Conservation (phyloP, 1,140 invertebrate species). For the Apis florea region DNA sequence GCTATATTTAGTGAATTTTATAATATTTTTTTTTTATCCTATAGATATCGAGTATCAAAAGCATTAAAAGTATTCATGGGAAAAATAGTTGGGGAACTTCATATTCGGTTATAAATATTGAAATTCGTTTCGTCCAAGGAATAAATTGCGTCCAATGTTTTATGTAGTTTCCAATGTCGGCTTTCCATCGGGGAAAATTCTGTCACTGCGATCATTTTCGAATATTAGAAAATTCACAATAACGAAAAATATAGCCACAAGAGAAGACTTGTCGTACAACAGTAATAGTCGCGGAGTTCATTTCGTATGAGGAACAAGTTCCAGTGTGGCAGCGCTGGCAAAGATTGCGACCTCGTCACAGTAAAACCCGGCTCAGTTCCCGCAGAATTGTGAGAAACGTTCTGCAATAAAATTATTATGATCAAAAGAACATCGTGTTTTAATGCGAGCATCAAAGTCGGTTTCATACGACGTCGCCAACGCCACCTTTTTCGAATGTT, state of each 20-base stretch:
- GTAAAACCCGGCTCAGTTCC: slow-evolving; percentile 17
- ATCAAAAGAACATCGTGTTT: slow-evolving; percentile 10
- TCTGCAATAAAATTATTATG: slow-evolving; percentile 27
- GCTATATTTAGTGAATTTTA: not conserved
- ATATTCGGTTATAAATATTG: not conserved
- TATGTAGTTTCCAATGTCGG: not conserved
- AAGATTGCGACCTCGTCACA: slow-evolving; percentile 13
- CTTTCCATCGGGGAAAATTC: not conserved
- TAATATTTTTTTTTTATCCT: not conserved
- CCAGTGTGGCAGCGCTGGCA: not conserved
- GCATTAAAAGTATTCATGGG: not conserved
- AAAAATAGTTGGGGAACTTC: not conserved
- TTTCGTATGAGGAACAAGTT: slow-evolving; percentile 29
- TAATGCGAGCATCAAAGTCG: slow-evolving; percentile 20
- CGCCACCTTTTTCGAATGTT: not conserved
- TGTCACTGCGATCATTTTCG: not conserved
- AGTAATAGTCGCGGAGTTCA: slow-evolving; percentile 30
- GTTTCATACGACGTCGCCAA: slow-evolving; percentile 1
- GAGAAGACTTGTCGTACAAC: not conserved
- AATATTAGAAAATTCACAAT: slow-evolving; percentile 1
- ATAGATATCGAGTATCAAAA: not conserved
- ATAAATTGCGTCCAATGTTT: not conserved
- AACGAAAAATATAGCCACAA: not conserved
- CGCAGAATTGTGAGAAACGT: slow-evolving; percentile 16
- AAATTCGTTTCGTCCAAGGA: not conserved